Evolutionary conservation across 1,140 invertebrate species (phyloP).

Genomic region (Zaprionus kolodkinae): DNA sequence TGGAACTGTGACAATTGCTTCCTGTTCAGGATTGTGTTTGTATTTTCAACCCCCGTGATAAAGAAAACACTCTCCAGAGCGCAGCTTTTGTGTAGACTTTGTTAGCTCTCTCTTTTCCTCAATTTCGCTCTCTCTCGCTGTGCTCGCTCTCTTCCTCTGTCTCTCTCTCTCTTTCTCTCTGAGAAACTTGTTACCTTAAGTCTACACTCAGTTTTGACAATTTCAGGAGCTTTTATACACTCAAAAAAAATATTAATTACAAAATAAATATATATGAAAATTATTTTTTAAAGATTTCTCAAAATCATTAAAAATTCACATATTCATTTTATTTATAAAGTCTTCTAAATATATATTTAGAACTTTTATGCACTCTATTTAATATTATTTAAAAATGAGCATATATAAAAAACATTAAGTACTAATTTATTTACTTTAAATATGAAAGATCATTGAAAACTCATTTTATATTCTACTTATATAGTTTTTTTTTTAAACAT

Average conservation of each 20-base stretch:
- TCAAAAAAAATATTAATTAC: conserved; percentile 21
- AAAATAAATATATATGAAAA: too few species aligned
- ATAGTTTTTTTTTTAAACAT: not conserved
- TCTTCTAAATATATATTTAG: too few species aligned
- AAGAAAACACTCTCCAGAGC: conserved; percentile 26
- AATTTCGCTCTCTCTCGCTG: conserved; percentile 18
- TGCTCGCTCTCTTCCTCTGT: not conserved
- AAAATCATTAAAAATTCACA: too few species aligned
- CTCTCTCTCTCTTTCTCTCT: conserved; percentile 20
- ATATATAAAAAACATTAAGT: too few species aligned
- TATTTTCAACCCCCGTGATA: conserved; percentile 45
- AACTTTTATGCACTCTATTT: too few species aligned
- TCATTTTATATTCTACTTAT: too few species aligned
- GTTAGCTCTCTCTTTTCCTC: not conserved
- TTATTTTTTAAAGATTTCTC: too few species aligned
- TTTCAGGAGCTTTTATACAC: conserved; percentile 62
- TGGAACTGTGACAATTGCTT: conserved; percentile 41
- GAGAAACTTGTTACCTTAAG: conserved; percentile 19
- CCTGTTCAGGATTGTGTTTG: conserved; percentile 18
- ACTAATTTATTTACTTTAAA: too few species aligned
- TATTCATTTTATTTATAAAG: too few species aligned
- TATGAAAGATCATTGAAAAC: too few species aligned
- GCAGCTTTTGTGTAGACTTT: conserved; percentile 59
- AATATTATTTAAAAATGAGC: too few species aligned
- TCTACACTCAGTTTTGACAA: conserved; percentile 52